Evolutionary conservation across 1,140 invertebrate species (phyloP).

Genomic region (Pomacea maculata): DNA sequence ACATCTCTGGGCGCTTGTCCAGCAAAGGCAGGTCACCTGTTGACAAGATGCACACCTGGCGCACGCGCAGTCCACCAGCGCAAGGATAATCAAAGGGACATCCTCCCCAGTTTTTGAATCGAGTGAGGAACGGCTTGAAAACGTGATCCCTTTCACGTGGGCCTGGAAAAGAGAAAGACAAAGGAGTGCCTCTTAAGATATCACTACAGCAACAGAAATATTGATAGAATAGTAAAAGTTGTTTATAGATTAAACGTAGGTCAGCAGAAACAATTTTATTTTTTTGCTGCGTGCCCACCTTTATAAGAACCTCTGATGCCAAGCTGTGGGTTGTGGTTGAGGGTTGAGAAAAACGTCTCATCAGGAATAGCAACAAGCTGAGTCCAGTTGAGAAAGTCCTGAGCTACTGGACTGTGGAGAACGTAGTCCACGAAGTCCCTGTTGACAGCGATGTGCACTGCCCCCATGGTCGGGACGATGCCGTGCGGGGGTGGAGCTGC

Average conservation of each 20-base stretch:
- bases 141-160: constrained; percentile 26
- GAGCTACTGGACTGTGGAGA: constrained; percentile 23
- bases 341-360: constrained; percentile 40
- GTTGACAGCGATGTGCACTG: constrained; percentile 35
- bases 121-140: constrained; percentile 25
- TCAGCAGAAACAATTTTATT: constrained; percentile 5
- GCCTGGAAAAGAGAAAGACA: constrained; percentile 25
- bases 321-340: constrained; percentile 40
- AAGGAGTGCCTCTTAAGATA: not conserved
- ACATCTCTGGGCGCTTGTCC: constrained; percentile 36
- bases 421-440: constrained; percentile 42
- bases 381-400: constrained; percentile 40
- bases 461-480: constrained; percentile 37
- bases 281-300: constrained; percentile 26
- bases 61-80: constrained; percentile 4
- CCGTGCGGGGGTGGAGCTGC: not conserved
- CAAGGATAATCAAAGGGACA: not conserved
- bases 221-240: not conserved
- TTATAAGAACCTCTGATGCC: constrained; percentile 23
- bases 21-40: constrained; percentile 39
- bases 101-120: constrained; percentile 30
- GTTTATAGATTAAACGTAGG: too few species aligned
- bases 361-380: constrained; percentile 33
- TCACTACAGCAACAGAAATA: not conserved
- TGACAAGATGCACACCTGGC: constrained; percentile 17